Percentiles rank a stretch among this genome's conserved stretches.
Conservation (phyloP, 2,797 vertebrate species). For the Gallirallus australis region DNA sequence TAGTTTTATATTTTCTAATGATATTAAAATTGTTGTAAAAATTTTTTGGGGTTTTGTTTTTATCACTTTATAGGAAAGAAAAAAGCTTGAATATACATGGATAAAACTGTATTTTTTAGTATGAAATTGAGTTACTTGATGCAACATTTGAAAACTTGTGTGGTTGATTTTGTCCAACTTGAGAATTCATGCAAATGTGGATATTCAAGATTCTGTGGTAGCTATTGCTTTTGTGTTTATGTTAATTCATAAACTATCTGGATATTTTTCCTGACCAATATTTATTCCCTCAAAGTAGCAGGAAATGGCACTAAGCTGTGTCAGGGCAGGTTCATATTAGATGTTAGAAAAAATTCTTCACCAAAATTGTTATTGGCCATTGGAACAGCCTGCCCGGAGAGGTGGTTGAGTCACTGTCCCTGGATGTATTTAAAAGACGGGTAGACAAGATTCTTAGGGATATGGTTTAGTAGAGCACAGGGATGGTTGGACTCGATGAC, state of each 20-base stretch:
- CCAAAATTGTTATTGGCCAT: too few relatives aligned
- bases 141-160: neutral
- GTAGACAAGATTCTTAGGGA: too few relatives aligned
- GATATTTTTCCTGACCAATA: neutral
- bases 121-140: neutral
- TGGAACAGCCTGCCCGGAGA: too few relatives aligned
- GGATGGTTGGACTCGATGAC: too few relatives aligned
- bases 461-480: too few relatives aligned
- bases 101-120: neutral
- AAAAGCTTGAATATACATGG: neutral
- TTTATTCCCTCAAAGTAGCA: neutral
- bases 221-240: neutral
- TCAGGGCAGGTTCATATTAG: too few relatives aligned
- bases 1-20: neutral
- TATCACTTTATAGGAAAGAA: neutral
- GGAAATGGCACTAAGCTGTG: too few relatives aligned
- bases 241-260: neutral
- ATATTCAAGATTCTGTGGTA: neutral
- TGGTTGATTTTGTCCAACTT: neutral
- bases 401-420: too few relatives aligned
- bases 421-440: too few relatives aligned
- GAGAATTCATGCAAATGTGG: neutral
- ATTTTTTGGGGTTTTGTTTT: neutral
- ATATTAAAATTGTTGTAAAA: neutral
- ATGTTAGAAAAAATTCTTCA: too few relatives aligned